Evolutionary conservation across 2,797 vertebrate genomes (phyloP).

Genomic region (Anguilla anguilla): DNA sequence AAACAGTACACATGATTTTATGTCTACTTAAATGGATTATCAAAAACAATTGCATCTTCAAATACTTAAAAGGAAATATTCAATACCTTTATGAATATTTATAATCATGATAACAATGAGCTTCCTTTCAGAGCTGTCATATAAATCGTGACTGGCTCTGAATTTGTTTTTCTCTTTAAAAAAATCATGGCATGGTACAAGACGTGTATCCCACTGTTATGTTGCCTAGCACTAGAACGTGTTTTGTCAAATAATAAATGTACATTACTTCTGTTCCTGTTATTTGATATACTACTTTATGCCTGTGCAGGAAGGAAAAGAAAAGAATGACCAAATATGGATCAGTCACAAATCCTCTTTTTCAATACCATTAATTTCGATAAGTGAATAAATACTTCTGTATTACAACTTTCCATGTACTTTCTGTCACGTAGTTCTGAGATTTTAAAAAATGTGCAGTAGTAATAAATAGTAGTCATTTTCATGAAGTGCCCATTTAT

Average conservation of each 20-base stretch:
- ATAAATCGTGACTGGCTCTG: slow-evolving; percentile 15
- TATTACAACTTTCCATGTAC: no score
- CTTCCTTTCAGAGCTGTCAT: neutral
- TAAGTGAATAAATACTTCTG: no score
- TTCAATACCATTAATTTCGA: neutral
- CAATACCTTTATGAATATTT: slow-evolving; percentile 9
- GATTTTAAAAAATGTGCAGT: no score
- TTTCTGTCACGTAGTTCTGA: no score
- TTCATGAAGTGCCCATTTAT: no score
- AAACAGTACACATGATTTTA: neutral
- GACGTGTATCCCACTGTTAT: neutral
- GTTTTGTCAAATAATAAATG: no score
- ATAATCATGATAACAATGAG: slow-evolving; percentile 7
- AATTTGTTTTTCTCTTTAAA: neutral
- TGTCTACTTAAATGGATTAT: neutral
- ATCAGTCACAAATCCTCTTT: neutral
- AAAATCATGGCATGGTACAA: neutral
- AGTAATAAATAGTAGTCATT: no score
- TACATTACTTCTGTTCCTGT: no score
- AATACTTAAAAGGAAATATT: slow-evolving; percentile 2
- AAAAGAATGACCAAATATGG: neutral
- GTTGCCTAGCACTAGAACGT: neutral
- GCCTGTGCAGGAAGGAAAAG: neutral
- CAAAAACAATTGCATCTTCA: neutral
- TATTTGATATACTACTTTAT: neutral